Evolutionary conservation across 2,797 vertebrate species (phyloP).

Genomic region (Aldrovandia affinis): DNA sequence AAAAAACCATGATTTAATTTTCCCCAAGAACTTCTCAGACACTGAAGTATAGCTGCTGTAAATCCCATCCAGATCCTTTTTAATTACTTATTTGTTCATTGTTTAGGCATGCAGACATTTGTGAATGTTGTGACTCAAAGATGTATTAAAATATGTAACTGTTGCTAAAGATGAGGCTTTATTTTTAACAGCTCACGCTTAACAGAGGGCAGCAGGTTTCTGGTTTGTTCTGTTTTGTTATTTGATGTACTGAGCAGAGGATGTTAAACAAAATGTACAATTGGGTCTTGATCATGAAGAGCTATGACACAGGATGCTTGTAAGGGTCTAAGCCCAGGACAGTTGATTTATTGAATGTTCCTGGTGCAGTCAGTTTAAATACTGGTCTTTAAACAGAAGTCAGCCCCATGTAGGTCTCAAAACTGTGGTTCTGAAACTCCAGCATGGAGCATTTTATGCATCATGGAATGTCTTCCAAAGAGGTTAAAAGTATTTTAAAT

Average conservation of each 20-base stretch:
- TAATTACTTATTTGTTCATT: background rate
- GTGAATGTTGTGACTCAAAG: background rate
- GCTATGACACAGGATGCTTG: background rate
- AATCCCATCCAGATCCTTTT: background rate
- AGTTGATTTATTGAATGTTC: background rate
- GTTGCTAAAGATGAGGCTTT: background rate
- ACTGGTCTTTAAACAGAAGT: background rate
- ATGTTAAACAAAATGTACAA: background rate
- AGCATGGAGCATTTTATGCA: background rate
- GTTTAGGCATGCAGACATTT: background rate
- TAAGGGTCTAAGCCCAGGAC: background rate
- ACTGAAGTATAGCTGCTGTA: background rate
- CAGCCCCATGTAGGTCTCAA: background rate
- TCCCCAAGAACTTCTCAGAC: background rate
- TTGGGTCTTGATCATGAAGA: background rate
- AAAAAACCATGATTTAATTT: background rate
- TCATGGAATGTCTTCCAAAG: background rate
- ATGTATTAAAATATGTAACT: background rate
- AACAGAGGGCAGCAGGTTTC: background rate
- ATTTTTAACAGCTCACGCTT: background rate
- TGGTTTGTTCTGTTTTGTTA: background rate
- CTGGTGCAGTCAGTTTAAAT: constrained; percentile 4
- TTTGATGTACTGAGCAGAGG: background rate
- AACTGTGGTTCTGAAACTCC: background rate
- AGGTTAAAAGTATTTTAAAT: no score